Evolutionary conservation across 2,888 invertebrate genomes (phyloP).

Genomic region (Protophormia terraenovae): DNA sequence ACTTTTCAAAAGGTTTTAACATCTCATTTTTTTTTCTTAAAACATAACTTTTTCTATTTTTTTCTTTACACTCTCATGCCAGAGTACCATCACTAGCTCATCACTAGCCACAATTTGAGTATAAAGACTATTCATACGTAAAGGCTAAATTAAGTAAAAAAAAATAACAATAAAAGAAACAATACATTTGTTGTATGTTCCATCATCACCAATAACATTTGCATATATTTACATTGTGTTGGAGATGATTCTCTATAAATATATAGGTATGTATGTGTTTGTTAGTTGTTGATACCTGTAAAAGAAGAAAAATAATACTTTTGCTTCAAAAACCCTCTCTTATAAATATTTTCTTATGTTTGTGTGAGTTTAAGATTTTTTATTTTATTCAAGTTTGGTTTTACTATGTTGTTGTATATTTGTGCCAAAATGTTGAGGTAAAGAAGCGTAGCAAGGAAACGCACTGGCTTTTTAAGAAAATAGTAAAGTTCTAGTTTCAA

Average conservation of each 20-base stretch:
- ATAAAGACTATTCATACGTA: too few species aligned
- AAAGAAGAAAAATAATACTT: slow-evolving; percentile 12
- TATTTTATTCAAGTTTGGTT: neutral
- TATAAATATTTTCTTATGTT: neutral
- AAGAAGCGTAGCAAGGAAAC: neutral
- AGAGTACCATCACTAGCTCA: neutral
- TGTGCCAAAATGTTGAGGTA: neutral
- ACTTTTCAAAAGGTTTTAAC: slow-evolving; percentile 52
- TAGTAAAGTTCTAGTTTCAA: neutral
- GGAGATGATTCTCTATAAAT: neutral
- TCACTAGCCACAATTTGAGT: slow-evolving; percentile 17
- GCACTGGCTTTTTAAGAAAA: neutral
- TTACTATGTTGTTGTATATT: neutral
- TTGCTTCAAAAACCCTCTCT: neutral
- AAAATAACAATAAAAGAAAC: slow-evolving; percentile 49
- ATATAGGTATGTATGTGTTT: neutral
- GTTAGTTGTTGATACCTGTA: slow-evolving; percentile 13
- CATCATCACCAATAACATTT: slow-evolving; percentile 65
- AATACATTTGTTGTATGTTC: slow-evolving; percentile 41
- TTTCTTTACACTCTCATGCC: neutral
- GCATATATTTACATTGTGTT: slow-evolving; percentile 60
- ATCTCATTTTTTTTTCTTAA: slow-evolving; percentile 31
- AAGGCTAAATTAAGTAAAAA: slow-evolving; percentile 5
- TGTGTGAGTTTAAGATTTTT: neutral
- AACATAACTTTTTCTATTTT: neutral